Base-by-base conservation (phyloP, 2,113 vertebrate species). In the Megalops atlanticus region DNA sequence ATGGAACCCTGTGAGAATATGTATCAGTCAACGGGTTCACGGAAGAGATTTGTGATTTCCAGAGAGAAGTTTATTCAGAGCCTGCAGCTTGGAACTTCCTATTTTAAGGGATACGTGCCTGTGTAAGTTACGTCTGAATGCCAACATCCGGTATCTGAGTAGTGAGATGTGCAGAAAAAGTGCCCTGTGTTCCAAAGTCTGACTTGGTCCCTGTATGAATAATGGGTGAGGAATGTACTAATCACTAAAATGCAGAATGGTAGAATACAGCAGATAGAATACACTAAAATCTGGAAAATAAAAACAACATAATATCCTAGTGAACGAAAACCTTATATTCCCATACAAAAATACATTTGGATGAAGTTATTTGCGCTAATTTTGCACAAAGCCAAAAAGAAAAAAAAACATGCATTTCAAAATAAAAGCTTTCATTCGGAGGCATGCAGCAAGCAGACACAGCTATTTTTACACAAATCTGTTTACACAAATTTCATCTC, bases 381-480 rank as follows among this genome's bases (percentile, higher is more conserved):
- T 84, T 91, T 92, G 89, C 91, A 92, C 86, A 89, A 70, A 89
- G 91, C 89, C 89, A 86, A 80, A 84, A 84, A 15, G 24, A 33
- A 75, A 78, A 75, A 78, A 35, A 24, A n/a, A 24, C 85, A 80
- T 70, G 74, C 72, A 74, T 73, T 43, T 10, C 15, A 83, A 77
- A 85, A 80, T 24, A 18, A 54, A 43, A 41, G 76, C 31, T 74
- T 74, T 36, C 81, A 72, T 43, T 40, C 64, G 38, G 33, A 54
- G 31, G 21, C 21, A 74, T 49, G 43, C 45, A 39, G 11, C 78
- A 54, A 35, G 79, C 79, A 74, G 24, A 24, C 27, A 64, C 24
- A 27, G 58, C 18, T 24, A 27, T 11, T 8, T 4, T 64, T 31
- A n/a, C n/a, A n/a, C n/a, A n/a, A n/a, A n/a, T n/a, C n/a, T n/a